Conservation (phyloP, 2,113 vertebrate species). For the Cynoglossus semilaevis region DNA sequence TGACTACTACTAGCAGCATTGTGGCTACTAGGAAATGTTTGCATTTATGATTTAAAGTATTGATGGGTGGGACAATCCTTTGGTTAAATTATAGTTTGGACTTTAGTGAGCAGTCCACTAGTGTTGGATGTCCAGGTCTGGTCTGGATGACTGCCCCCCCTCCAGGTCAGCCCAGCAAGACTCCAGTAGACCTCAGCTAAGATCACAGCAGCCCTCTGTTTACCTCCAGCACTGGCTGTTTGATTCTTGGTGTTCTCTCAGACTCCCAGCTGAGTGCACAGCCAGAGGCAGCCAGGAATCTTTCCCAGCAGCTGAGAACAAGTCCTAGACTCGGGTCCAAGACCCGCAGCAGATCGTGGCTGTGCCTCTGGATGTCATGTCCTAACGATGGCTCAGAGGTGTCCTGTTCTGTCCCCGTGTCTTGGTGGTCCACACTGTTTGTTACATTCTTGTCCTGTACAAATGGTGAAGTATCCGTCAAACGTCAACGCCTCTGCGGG, state of each 20-base stretch:
- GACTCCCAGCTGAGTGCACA: constrained; percentile 59
- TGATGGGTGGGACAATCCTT: no score
- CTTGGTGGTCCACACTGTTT: constrained; percentile 80
- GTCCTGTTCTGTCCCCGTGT: constrained; percentile 14
- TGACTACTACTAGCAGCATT: no score
- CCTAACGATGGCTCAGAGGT: constrained; percentile 29
- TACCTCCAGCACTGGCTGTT: constrained; percentile 55
- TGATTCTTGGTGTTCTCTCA: constrained; percentile 62
- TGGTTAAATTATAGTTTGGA: background rate
- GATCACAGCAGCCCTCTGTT: constrained; percentile 67
- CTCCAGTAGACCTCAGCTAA: constrained; percentile 47
- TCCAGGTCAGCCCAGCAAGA: constrained; percentile 19
- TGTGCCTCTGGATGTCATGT: background rate
- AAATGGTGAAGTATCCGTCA: constrained; percentile 60
- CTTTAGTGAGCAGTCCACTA: background rate
- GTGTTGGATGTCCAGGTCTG: constrained; percentile 6
- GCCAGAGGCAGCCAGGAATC: constrained; percentile 18
- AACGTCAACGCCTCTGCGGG: constrained; percentile 18
- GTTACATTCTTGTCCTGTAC: constrained; percentile 67
- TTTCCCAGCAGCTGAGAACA: constrained; percentile 35
- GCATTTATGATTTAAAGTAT: no score
- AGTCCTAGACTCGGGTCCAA: constrained; percentile 8
- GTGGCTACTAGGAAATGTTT: no score
- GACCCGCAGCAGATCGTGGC: background rate
- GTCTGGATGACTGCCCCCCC: constrained; percentile 1